Evolutionary conservation across 2,888 invertebrate species (phyloP), one percentile per base, ranked within the genome.

Genomic region (Drosophila lacicola): DNA sequence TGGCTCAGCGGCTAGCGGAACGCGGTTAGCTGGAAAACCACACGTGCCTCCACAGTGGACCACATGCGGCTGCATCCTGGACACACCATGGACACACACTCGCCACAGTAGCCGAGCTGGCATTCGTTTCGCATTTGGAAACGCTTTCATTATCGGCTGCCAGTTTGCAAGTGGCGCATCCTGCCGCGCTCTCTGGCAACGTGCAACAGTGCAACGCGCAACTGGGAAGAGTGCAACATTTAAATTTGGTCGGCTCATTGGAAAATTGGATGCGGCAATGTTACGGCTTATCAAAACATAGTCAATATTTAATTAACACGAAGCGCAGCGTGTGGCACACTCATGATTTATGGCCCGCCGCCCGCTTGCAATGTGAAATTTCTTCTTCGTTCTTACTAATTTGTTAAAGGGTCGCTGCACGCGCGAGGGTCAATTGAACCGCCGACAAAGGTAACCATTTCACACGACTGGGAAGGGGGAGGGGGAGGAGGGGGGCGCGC

Each of bases 41-140:
- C 89, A 90, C 89, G 90, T 90, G 90, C 89, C 90, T 88, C 83
- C 65, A 67, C 62, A 70, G 70, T 60, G 71, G 77, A 78, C 82
- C 89, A 87, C 88, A 88, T 89, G 90, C 83, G 73, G 78, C 66
- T 80, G 64, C 75, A 74, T 70, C 71, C 68, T 74, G 76, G 68
- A 44, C 58, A 53, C 50, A 42, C 46, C 29, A 2, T 29, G 29
- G 29, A 29, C 34, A 37, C 76, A 75, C 78, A 74, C 84, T 71
- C 57, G 82, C 87, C 79, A 89, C 90, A 88, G 90, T 90, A 90
- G 90, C 90, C 56, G 69, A 46, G 65, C 53, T n/a, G 65, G 78
- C 90, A 90, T 90, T 90, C 90, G 90, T 80, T 90, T 90, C 90
- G 90, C 90, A 90, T 90, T 90, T 90, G 90, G 90, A 86, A 90